A percentile compares a stretch with the other conserved stretches of the same genome.
These are phyloP conservation scores for Trichonephila inaurata DNA, from an alignment of 1,140 invertebrate genomes.

Conservation along the genomic window DNA sequence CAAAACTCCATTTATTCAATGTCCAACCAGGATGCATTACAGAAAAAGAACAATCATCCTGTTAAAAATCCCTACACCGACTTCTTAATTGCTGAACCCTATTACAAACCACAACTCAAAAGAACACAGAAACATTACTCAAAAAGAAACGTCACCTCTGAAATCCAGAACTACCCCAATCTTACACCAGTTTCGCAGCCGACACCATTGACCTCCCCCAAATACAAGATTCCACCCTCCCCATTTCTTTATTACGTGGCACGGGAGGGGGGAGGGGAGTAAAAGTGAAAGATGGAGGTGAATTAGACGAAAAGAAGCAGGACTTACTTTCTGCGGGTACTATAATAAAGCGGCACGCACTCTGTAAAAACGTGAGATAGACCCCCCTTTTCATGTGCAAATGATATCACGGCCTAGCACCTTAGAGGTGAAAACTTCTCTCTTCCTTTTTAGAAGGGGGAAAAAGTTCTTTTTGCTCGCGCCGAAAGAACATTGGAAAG, in stretches of 20 bases:
- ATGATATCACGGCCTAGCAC: slow-evolving; percentile 60
- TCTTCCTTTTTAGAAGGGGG: background rate
- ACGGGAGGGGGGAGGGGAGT: too few relatives aligned
- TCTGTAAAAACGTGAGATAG: slow-evolving; percentile 55
- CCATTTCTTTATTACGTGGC: slow-evolving; percentile 35
- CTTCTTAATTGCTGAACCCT: too few relatives aligned
- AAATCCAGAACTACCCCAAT: too few relatives aligned
- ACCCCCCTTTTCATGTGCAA: slow-evolving; percentile 66
- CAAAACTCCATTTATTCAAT: too few relatives aligned
- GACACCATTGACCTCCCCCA: background rate
- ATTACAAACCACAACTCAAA: too few relatives aligned
- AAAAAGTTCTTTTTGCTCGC: background rate
- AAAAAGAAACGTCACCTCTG: too few relatives aligned
- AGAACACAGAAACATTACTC: too few relatives aligned
- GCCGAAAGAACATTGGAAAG: slow-evolving; percentile 3
- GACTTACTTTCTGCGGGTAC: background rate
- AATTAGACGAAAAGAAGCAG: slow-evolving; percentile 11
- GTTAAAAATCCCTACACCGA: too few relatives aligned
- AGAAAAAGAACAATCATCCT: too few relatives aligned
- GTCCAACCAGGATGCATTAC: too few relatives aligned
- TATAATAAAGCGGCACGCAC: slow-evolving; percentile 55
- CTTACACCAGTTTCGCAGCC: too few relatives aligned
- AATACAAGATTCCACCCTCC: slow-evolving; percentile 24
- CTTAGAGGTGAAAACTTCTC: slow-evolving; percentile 39
- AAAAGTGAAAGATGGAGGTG: background rate